Evolutionary conservation across 2,113 vertebrate species (phyloP), one percentile per base, ranked within the genome.

Genomic region (Oreochromis niloticus): DNA sequence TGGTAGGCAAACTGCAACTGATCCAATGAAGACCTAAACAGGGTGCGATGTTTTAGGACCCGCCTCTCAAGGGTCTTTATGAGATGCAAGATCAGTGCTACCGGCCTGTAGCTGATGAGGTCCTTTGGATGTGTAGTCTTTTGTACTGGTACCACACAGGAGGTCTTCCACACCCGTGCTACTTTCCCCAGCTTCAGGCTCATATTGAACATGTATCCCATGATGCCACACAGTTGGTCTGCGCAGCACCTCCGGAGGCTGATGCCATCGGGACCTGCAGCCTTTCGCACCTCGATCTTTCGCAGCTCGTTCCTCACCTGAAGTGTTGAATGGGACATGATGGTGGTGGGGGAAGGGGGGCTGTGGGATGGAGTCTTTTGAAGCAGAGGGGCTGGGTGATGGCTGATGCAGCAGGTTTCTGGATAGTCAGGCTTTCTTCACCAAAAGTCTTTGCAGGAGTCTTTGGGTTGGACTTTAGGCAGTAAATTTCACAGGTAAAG

Each of bases 41-140:
- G 8, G 57, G 14, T 32, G 57, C 27, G 1, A 32, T 61, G 6
- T 61, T 61, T 61, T 32, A 32, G 57, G 57, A 61, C 14, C 57
- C 8, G 5, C 57, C 1, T 59, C 56, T 0, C 7, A 9, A 4
- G 57, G 57, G 6, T 4, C 59, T 63, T 34, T 19, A 63, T 34
- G 16, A 34, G 30, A 34, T 61, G 14, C 24, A 8, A 12, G 56
- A 57, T 59, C 27, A 30, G 56, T 9, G 56, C 56, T 59, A 30
- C 7, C 3, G 0, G 30, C 30, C 16, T 61, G 57, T 63, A 63
- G 30, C 59, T 36, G 59, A 63, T 66, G 32, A 36, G 0, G 61
- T 36, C 9, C 32, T 66, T 12, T 36, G 17, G 61, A 36, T 36
- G 4, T 66, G 9, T n/a, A n/a, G 32, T 66, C 61, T 66, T 2